Percentiles rank a stretch among this genome's conserved stretches.
phyloP scores from a whole-genome alignment of 2,797 vertebrate species.

The Acestrorhynchus altus region DNA sequence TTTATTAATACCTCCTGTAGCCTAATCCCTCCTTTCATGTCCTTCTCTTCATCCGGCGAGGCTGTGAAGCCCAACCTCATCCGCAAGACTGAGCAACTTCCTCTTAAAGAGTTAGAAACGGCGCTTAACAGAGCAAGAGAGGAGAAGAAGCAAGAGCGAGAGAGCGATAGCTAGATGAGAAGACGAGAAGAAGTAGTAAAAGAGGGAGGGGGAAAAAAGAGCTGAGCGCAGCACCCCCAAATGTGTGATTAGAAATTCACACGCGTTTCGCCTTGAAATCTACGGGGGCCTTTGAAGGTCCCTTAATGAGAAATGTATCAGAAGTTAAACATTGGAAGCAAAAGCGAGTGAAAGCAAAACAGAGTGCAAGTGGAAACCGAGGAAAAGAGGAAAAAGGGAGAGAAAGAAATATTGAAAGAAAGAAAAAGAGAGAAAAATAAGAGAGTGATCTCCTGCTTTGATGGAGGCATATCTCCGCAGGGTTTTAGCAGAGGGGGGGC shows the following conservation, averaged over 20 bases:
- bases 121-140: conserved; percentile 53
- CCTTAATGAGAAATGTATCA: conserved; percentile 90
- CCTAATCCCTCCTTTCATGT: conserved; percentile 53
- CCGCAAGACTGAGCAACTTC: conserved; percentile 55
- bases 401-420: not conserved
- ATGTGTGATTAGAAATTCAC: conserved; percentile 96
- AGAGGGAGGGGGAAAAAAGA: conserved; percentile 69
- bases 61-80: conserved; percentile 23
- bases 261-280: conserved; percentile 90
- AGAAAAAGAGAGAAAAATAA: not conserved
- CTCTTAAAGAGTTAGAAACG: conserved; percentile 70
- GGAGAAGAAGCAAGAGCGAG: conserved; percentile 54
- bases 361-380: conserved; percentile 81
- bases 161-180: conserved; percentile 27
- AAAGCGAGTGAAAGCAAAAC: conserved; percentile 82
- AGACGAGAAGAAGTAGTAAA: conserved; percentile 15
- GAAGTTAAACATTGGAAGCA: conserved; percentile 82
- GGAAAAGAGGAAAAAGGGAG: conserved; percentile 46
- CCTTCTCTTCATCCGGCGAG: conserved; percentile 41
- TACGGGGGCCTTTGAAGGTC: conserved; percentile 88
- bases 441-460: conserved; percentile 84
- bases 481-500: conserved; percentile 64
- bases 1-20: conserved; percentile 53
- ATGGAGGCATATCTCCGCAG: conserved; percentile 89
- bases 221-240: conserved; percentile 85